Conservation (phyloP, 2,888 invertebrate genomes). For the Erannis defoliaria region DNA sequence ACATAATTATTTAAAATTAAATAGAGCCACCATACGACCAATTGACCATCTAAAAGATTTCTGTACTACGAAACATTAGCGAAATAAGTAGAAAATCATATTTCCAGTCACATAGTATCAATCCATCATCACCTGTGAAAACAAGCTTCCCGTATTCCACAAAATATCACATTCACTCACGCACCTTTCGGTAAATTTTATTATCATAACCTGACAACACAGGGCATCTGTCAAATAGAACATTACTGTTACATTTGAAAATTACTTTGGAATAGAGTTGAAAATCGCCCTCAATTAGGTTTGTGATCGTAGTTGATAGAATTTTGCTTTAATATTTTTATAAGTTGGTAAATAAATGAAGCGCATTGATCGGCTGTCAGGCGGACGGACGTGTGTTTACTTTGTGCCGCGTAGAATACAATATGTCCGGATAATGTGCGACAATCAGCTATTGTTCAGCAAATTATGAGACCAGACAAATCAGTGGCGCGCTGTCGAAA, state of each 20-base stretch:
- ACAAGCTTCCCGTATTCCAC: slow-evolving; percentile 47
- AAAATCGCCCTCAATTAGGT: slow-evolving; percentile 40
- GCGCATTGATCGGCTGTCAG: slow-evolving; percentile 78
- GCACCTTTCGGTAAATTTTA: slow-evolving; percentile 42
- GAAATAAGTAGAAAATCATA: slow-evolving; percentile 6
- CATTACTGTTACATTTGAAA: slow-evolving; percentile 45
- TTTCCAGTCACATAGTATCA: slow-evolving; percentile 29
- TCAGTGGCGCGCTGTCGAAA: slow-evolving; percentile 49
- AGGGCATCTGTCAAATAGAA: slow-evolving; percentile 45
- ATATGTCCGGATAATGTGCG: slow-evolving; percentile 58
- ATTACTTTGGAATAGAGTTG: slow-evolving; percentile 51
- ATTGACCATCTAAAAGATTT: too few species aligned
- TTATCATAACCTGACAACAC: slow-evolving; percentile 48
- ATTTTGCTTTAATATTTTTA: slow-evolving; percentile 71
- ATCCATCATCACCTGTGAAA: slow-evolving; percentile 60
- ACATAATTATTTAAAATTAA: too few species aligned
- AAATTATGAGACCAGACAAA: slow-evolving; percentile 58
- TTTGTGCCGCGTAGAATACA: slow-evolving; percentile 59
- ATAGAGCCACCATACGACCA: too few species aligned
- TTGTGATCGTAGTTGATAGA: slow-evolving; percentile 34
- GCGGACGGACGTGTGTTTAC: slow-evolving; percentile 69
- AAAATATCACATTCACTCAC: slow-evolving; percentile 53
- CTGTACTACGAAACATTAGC: neutral
- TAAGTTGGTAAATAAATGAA: slow-evolving; percentile 83
- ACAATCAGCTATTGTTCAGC: slow-evolving; percentile 64